phyloP scores from a whole-genome alignment of 2,113 vertebrate genomes.

The Brachypodius melanocephalos region DNA sequence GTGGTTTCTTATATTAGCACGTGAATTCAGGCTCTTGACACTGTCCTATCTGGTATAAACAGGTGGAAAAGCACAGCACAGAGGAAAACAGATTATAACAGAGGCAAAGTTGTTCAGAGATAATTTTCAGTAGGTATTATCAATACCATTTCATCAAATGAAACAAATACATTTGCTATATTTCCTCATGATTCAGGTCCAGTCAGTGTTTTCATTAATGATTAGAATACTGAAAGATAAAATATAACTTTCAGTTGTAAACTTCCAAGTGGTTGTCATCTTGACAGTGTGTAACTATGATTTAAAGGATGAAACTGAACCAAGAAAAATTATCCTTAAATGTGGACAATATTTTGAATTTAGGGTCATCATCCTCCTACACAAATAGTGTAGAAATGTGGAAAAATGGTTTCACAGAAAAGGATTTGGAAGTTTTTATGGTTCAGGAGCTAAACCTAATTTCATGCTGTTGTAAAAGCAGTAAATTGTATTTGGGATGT shows the following conservation, averaged over 20 bases:
- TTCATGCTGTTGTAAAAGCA: conserved; percentile 6
- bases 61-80: background rate
- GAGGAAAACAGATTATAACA: background rate
- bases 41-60: background rate
- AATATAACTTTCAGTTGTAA: background rate
- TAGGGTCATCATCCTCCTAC: background rate
- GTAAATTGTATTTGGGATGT: background rate
- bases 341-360: background rate
- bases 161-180: background rate
- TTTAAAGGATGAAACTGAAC: background rate
- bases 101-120: background rate
- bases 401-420: background rate
- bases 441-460: background rate
- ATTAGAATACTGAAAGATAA: background rate
- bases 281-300: background rate
- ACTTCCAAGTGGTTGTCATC: background rate
- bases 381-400: background rate
- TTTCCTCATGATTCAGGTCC: background rate
- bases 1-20: background rate
- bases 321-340: background rate
- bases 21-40: background rate
- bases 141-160: background rate
- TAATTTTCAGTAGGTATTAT: background rate
- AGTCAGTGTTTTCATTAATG: background rate
- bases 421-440: background rate